phyloP scores from a whole-genome alignment of 2,113 vertebrate genomes.

The Mobula birostris region DNA sequence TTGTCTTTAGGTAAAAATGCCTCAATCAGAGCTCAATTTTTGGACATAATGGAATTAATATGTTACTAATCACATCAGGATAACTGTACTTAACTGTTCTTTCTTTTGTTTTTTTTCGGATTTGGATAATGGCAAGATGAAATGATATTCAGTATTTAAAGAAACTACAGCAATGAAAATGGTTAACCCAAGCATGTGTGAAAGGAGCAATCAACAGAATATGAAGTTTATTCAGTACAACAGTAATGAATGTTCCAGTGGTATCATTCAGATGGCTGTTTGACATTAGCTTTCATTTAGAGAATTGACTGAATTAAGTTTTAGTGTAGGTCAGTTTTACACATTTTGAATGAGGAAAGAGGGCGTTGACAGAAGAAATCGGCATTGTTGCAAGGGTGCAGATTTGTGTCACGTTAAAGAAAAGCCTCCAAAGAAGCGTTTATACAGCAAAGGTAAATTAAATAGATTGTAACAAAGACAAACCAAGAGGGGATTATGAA shows the following conservation, averaged over 20 bases:
- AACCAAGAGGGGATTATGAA: constrained; percentile 49
- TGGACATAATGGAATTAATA: not conserved
- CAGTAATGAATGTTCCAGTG: not conserved
- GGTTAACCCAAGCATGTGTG: not conserved
- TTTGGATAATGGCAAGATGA: no score
- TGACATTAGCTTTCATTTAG: constrained; percentile 56
- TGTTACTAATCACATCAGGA: not conserved
- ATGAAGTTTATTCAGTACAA: not conserved
- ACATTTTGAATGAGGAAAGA: constrained; percentile 52
- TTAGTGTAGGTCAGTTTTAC: constrained; percentile 57
- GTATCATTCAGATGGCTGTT: constrained; percentile 39
- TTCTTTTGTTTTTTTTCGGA: not conserved
- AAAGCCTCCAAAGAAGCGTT: constrained; percentile 51
- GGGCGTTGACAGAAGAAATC: constrained; percentile 55
- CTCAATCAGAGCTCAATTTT: not conserved
- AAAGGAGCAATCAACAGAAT: not conserved
- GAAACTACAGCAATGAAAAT: not conserved
- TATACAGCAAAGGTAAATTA: constrained; percentile 59
- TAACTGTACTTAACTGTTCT: not conserved
- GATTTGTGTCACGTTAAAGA: constrained; percentile 62
- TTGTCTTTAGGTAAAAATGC: not conserved
- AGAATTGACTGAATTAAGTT: constrained; percentile 55
- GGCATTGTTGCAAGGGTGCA: constrained; percentile 57
- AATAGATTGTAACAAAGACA: constrained; percentile 55
- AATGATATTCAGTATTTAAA: not conserved